These are phyloP conservation scores for Aphidoletes aphidimyza DNA, from an alignment of 2,888 invertebrate species.

Conservation along the genomic window DNA sequence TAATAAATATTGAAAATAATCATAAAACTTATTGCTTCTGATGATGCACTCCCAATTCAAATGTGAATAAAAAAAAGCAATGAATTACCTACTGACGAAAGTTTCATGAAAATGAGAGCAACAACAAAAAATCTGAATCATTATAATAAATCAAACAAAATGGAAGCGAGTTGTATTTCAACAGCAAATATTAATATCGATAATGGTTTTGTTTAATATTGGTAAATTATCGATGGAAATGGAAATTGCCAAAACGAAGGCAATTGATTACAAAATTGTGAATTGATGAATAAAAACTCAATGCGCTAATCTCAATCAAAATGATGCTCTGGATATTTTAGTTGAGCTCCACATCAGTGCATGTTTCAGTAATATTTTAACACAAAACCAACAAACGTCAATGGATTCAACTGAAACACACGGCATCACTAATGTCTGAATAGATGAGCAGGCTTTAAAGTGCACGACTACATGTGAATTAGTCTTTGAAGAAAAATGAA, in stretches of 20 bases:
- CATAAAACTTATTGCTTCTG: background rate
- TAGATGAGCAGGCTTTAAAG: background rate
- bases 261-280: background rate
- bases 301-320: background rate
- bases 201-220: background rate
- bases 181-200: background rate
- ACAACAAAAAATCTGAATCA: slow-evolving; percentile 2
- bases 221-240: slow-evolving; percentile 25
- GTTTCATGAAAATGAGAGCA: too few species aligned
- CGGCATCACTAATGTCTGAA: background rate
- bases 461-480: slow-evolving; percentile 12
- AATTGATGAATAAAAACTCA: background rate
- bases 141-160: slow-evolving; percentile 23
- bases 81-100: too few species aligned
- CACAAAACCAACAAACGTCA: too few species aligned
- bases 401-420: background rate
- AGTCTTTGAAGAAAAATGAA: background rate
- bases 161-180: background rate
- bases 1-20: background rate
- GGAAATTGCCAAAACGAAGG: background rate
- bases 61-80: background rate
- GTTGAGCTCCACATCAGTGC: background rate
- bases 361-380: background rate
- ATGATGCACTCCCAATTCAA: background rate
- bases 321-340: background rate